Base-by-base conservation (phyloP, 2,113 vertebrate genomes). In the Pangasianodon gigas region DNA sequence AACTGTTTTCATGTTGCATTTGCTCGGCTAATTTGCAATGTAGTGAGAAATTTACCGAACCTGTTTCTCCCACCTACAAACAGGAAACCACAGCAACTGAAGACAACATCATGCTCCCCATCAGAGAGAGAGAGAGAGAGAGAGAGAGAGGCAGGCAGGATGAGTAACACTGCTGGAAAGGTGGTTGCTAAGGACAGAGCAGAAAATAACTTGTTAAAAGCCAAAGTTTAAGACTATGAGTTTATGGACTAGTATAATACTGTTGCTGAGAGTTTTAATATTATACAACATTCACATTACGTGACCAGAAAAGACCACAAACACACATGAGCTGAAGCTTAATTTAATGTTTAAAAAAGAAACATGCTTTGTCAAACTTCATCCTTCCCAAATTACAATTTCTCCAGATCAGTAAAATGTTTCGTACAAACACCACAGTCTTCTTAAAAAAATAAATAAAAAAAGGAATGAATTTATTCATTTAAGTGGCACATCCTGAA, bases 31-130 rank as follows among this genome's bases (percentile, higher is more conserved):
- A 60, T 89, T 71, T 92, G 90, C 89, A 87, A 48, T 92, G 91
- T 91, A 93, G 91, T 94, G 84, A 92, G 90, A 91, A 91, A 86
- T 6, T 75, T 87, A 87, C 75, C 6, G 51, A 89, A 87, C 67
- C 84, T 91, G 90, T 93, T 92, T 93, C 92, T 95, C 91, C 91
- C 92, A 93, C 93, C 94, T 94, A 93, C 95, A 93, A 93, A 96
- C 95, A 96, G 95, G 95, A 96, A 96, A 95, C 95, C 95, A 94
- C 94, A 94, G 71, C 85, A 90, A 89, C 92, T 91, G 83, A 74
- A 94, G 92, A 94, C 93, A 93, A 91, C 79, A 90, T 90, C 87
- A 62, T 52, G 82, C 62, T 89, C 92, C 91, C 71, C 89, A 87
- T 54, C 87, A 89, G 75, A 90, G 46, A n/a, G 4, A 80, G 54